These are phyloP conservation scores for Falco peregrinus DNA, from an alignment of 2,797 vertebrate genomes.

Conservation along the genomic window DNA sequence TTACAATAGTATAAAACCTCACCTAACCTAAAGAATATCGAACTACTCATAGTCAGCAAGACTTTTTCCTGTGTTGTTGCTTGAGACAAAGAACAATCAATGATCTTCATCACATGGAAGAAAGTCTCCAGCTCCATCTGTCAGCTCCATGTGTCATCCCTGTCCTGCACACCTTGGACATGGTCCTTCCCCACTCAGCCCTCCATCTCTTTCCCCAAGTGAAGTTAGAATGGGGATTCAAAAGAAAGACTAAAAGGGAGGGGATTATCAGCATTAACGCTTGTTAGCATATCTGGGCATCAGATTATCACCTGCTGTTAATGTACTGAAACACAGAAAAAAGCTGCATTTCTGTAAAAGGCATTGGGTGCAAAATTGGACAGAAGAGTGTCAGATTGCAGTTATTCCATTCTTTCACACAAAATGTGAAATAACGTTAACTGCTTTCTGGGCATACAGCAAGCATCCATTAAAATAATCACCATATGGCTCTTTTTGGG, in stretches of 20 bases:
- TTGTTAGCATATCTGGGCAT: slow-evolving; percentile 18
- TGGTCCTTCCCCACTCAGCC: background rate
- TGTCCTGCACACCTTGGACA: background rate
- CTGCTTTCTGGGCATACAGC: slow-evolving; percentile 59
- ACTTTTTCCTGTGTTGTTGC: background rate
- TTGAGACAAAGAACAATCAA: background rate
- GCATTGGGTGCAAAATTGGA: slow-evolving; percentile 35
- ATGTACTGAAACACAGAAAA: slow-evolving; percentile 36
- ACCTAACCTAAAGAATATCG: background rate
- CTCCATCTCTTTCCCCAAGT: background rate
- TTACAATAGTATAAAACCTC: background rate
- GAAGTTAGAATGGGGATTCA: background rate
- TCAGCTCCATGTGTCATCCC: background rate
- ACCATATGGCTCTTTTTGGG: slow-evolving; percentile 55
- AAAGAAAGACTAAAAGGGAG: background rate
- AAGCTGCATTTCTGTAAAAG: slow-evolving; percentile 35
- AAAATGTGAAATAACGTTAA: slow-evolving; percentile 60
- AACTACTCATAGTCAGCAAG: background rate
- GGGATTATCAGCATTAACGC: background rate
- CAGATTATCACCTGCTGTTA: slow-evolving; percentile 43
- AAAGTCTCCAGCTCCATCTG: background rate
- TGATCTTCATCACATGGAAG: background rate
- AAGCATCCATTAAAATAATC: slow-evolving; percentile 61
- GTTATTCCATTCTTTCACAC: slow-evolving; percentile 59
- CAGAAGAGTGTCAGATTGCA: slow-evolving; percentile 57